A percentile compares a stretch with the other conserved stretches of the same genome.
These are phyloP conservation scores for Synanthedon formicaeformis DNA, from an alignment of 2,888 invertebrate genomes.

Conservation along the genomic window DNA sequence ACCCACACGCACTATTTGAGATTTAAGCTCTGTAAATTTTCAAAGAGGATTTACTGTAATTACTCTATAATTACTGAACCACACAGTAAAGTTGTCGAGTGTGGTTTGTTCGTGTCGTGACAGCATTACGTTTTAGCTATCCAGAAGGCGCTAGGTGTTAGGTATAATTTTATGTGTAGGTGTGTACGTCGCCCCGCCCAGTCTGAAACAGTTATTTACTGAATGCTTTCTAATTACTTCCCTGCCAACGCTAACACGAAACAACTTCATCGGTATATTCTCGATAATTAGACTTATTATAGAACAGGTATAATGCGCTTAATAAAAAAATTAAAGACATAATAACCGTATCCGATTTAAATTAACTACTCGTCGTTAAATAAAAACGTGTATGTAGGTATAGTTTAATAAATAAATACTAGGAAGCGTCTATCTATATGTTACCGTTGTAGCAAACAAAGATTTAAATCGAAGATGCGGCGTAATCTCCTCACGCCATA, in stretches of 20 bases:
- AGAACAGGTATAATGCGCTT: too few relatives aligned
- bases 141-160: conserved; percentile 15
- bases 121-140: conserved; percentile 25
- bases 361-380: too few relatives aligned
- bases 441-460: too few relatives aligned
- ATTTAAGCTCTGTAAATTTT: neutral
- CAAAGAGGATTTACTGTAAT: neutral
- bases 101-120: conserved; percentile 27
- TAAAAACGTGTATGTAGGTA: too few relatives aligned
- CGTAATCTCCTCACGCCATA: too few relatives aligned
- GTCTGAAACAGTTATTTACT: conserved; percentile 33
- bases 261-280: conserved; percentile 23
- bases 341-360: too few relatives aligned
- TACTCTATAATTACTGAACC: neutral
- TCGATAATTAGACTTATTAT: neutral
- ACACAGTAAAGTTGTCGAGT: conserved; percentile 6
- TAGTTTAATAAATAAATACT: too few relatives aligned
- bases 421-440: too few relatives aligned
- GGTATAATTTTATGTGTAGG: conserved; percentile 42
- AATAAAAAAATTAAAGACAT: too few relatives aligned
- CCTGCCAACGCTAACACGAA: conserved; percentile 34
- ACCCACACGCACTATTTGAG: too few relatives aligned
- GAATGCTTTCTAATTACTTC: conserved; percentile 47
- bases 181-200: conserved; percentile 39
- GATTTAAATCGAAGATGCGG: too few relatives aligned